Conservation (phyloP, 2,797 vertebrate species). For the Odontamblyopus rebecca region DNA sequence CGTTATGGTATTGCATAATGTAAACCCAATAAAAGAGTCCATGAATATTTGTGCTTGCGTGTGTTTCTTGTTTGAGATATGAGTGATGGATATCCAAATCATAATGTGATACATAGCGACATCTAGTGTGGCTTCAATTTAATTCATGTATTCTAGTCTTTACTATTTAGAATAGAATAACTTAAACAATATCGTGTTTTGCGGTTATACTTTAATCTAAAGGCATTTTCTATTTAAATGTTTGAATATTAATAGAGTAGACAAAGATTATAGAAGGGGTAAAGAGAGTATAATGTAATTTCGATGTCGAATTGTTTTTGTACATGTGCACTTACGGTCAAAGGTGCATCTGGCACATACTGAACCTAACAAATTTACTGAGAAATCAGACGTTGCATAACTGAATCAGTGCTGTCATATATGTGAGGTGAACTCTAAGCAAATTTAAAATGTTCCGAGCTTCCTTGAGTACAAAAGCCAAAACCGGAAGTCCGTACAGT, state of each 20-base stretch:
- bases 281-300: not conserved
- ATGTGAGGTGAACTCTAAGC: not conserved
- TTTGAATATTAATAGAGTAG: not conserved
- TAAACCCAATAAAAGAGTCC: constrained; percentile 71
- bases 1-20: constrained; percentile 67
- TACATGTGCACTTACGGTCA: not conserved
- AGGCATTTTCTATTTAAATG: not conserved
- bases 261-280: not conserved
- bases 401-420: not conserved
- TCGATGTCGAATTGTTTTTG: not conserved
- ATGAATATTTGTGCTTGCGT: constrained; percentile 40
- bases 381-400: not conserved
- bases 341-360: not conserved
- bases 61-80: not conserved
- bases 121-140: constrained; percentile 32
- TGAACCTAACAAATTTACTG: not conserved
- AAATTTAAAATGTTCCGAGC: not conserved
- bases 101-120: constrained; percentile 42
- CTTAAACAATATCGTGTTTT: not conserved
- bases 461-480: constrained; percentile 42
- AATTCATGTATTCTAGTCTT: too few species aligned
- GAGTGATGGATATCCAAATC: not conserved
- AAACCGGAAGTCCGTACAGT: constrained; percentile 62
- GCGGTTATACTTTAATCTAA: not conserved
- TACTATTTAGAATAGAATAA: too few species aligned